phyloP scores from a whole-genome alignment of 2,888 invertebrate genomes.

The Rhagium mordax region DNA sequence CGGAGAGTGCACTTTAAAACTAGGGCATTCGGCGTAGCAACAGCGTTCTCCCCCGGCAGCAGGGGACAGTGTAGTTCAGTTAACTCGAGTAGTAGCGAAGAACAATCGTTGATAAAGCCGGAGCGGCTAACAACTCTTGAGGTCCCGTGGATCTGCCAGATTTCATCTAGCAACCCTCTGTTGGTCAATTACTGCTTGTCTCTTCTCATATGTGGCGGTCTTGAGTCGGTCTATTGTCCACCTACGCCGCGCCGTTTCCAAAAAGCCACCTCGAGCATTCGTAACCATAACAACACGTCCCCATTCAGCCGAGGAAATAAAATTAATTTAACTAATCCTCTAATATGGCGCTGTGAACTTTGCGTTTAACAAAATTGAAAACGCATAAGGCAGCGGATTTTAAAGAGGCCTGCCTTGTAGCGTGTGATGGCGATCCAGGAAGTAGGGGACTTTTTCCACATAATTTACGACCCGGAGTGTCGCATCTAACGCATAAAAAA shows the following conservation, averaged over 20 bases:
- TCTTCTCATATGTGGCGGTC: constrained; percentile 58
- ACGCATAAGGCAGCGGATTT: constrained; percentile 15
- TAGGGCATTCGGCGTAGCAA: background rate
- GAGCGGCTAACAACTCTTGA: constrained; percentile 35
- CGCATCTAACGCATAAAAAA: too few relatives aligned
- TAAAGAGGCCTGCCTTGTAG: constrained; percentile 19
- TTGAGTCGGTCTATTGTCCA: constrained; percentile 58
- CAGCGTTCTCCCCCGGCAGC: background rate
- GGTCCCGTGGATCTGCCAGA: constrained; percentile 38
- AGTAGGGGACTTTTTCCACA: too few relatives aligned
- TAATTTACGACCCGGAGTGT: too few relatives aligned
- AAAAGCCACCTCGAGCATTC: constrained; percentile 38
- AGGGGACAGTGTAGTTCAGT: constrained; percentile 10
- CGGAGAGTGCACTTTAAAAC: background rate
- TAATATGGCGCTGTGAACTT: constrained; percentile 44
- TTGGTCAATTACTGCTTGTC: constrained; percentile 65
- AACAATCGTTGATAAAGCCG: constrained; percentile 32
- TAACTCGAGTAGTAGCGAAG: constrained; percentile 34
- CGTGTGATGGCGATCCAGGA: background rate
- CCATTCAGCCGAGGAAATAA: constrained; percentile 57
- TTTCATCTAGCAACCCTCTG: constrained; percentile 48
- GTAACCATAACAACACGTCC: constrained; percentile 64
- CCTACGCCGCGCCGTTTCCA: constrained; percentile 32
- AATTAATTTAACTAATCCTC: constrained; percentile 62
- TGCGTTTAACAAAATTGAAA: constrained; percentile 32